Base-by-base conservation (phyloP, 2,113 vertebrate species). In the Corythornis madagascariensis region DNA sequence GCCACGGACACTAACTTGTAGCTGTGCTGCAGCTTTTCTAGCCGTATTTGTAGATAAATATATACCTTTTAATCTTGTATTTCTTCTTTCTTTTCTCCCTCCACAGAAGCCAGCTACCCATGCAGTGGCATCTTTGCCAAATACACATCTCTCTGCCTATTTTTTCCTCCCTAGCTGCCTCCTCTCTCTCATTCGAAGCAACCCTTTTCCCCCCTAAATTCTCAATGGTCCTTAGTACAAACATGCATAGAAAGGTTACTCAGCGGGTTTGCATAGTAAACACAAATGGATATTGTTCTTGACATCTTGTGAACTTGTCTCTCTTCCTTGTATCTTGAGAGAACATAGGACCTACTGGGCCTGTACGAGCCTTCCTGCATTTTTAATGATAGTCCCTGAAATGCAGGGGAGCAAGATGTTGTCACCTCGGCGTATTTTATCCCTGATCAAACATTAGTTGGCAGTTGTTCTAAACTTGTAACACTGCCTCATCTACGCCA, bases 351-450 rank as follows among this genome's bases (percentile, higher is more conserved):
- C 96, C 98, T 98, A 98, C 97, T 98, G 97, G 98, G 98, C 97
- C 97, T 97, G 93, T 95, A 96, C 90, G 96, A 97, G 95, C 94
- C 96, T 96, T 98, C 91, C 97, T 99, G 97, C 98, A 99, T 99
- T 98, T 99, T 99, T 99, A 98, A 99, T 99, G 98, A 95, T 94
- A 93, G 96, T 96, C 97, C 97, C 97, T 97, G 98, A 98, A 98
- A 98, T 98, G 98, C 98, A 97, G 97, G 97, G 97, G 97, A 98
- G 98, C 97, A 97, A 97, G 98, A 97, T 97, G 97, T 98, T 99
- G 99, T 99, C 98, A 98, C 98, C 98, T 98, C 92, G 95, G 97
- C 97, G 98, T 98, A 99, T 98, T 98, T 99, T 98, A 98, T 98
- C 98, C 98, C 98, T 98, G 98, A 99, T 99, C 98, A 98, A 98